Base-by-base conservation (phyloP, 1,140 invertebrate species). In the Drosophila ambigua region DNA sequence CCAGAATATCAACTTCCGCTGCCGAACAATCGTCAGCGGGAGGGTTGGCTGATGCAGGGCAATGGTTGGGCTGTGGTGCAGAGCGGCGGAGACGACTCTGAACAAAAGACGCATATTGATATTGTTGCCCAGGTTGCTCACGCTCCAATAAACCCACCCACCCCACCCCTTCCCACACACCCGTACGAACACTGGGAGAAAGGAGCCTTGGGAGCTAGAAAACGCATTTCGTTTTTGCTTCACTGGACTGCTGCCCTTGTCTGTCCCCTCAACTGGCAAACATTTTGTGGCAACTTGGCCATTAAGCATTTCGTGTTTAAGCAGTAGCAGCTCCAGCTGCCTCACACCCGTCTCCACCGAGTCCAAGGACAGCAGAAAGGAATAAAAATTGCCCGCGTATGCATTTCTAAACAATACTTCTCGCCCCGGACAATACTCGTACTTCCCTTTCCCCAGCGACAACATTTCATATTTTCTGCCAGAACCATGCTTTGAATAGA, bases 251-350 rank as follows among this genome's bases (percentile, higher is more conserved):
- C 35, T 39, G 49, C 59, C 68, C 54, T 60, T 71, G 77, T 69
- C 54, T 50, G 67, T 63, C 72, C 35, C 45, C 65, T 50, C 60
- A 61, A 48, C 48, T 50, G 67, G 67, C 72, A 77, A 73, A 72
- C 74, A 87, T 81, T 85, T 87, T 82, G 82, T 81, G 82, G 82
- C 81, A 85, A 81, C 82, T 87, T 85, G 61, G 82, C 74, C 78
- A 87, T 85, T 85, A 85, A 87, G 81, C 82, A 81, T 85, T 84
- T 76, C 60, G 65, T 65, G 74, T 60, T 71, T 69, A 69, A 69
- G 66, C 66, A 69, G n/a, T 52, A 1, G 7, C 50, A 13, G 11
- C 11, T 2, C 4, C 41, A 53, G 43, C 55, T 41, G 28, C 24
- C 24, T 31, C 7, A n/a, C n/a, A 23, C 24, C 20, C 44, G 3